Conservation (phyloP, 2,113 vertebrate genomes). For the Cariama cristata region DNA sequence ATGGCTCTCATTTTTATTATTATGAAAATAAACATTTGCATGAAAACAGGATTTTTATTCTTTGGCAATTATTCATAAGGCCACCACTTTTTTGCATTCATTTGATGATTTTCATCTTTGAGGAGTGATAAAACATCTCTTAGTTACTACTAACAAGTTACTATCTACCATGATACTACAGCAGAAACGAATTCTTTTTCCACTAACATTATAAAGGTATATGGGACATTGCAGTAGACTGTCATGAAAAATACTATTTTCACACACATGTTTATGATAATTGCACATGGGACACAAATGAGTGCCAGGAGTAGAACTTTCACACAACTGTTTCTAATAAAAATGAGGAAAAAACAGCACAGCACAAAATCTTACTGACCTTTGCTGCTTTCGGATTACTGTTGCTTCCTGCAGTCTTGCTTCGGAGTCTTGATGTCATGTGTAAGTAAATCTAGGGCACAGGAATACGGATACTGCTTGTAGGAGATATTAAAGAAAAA, state of each 20-base stretch:
- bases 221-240: background rate
- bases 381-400: background rate
- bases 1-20: background rate
- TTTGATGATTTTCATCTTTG: background rate
- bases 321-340: background rate
- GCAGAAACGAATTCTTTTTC: background rate
- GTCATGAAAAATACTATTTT: background rate
- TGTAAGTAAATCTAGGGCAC: background rate
- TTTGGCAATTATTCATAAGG: background rate
- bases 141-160: background rate
- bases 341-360: background rate
- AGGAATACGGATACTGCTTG: background rate
- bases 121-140: background rate
- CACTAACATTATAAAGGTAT: background rate
- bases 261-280: background rate
- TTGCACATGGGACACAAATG: background rate
- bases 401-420: background rate
- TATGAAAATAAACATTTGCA: background rate
- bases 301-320: background rate
- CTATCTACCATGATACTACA: background rate
- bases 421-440: background rate
- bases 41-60: background rate
- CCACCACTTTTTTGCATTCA: background rate
- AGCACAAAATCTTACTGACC: background rate
- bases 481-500: background rate